phyloP scores from a whole-genome alignment of 2,113 vertebrate species.

The Kryptolebias marmoratus region DNA sequence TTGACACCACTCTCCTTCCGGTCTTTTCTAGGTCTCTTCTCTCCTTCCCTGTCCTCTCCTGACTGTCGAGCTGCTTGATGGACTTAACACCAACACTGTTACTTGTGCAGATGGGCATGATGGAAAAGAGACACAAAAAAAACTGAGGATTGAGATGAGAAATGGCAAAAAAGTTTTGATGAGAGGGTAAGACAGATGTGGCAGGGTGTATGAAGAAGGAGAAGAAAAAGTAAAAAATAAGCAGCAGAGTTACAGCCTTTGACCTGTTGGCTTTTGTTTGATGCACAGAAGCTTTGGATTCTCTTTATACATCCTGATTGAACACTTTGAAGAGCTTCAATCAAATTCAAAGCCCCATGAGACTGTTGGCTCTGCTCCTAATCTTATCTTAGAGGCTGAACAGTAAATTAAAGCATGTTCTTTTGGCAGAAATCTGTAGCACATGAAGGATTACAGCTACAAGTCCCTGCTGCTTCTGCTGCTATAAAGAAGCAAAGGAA shows the following conservation, averaged over 20 bases:
- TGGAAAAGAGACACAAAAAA: conserved; percentile 24
- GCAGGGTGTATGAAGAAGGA: conserved; percentile 7
- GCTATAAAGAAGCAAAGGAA: conserved; percentile 18
- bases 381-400: conserved; percentile 14
- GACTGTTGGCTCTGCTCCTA: conserved; percentile 18
- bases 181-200: conserved; percentile 17
- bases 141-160: background rate
- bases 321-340: conserved; percentile 41
- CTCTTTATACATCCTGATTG: conserved; percentile 32
- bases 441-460: conserved; percentile 35
- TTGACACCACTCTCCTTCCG: conserved; percentile 8
- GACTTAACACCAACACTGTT: conserved; percentile 35
- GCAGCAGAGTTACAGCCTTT: conserved; percentile 11
- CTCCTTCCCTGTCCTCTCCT: conserved; percentile 7
- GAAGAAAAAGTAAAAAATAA: background rate
- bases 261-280: background rate
- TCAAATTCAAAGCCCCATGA: conserved; percentile 29
- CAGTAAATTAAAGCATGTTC: conserved; percentile 55
- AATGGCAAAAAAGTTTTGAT: conserved; percentile 33
- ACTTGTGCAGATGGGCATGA: conserved; percentile 25
- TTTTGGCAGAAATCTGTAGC: conserved; percentile 21
- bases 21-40: conserved; percentile 49
- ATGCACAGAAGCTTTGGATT: conserved; percentile 25
- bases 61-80: conserved; percentile 34
- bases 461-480: conserved; percentile 18